Base-by-base conservation (phyloP, 2,888 invertebrate genomes). In the Eupithecia abbreviata region DNA sequence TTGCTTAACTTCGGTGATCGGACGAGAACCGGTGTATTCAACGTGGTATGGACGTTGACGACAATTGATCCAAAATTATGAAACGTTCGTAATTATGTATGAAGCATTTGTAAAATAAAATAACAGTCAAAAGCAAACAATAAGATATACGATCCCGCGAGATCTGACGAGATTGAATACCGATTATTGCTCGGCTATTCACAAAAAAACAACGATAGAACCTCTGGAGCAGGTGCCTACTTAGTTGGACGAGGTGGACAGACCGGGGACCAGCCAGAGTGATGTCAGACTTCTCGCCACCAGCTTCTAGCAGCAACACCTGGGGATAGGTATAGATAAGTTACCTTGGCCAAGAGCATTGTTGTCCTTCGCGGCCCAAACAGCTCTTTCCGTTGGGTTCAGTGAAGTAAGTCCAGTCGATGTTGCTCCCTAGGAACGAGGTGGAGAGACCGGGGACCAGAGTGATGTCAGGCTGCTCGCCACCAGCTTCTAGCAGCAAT, bases 331-430 rank as follows among this genome's bases (percentile, higher is more conserved):
- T 67, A 58, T 67, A 12, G n/a, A 47, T 7, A 13, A 13, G 2
- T 30, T 85, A 92, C 93, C 91, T 87, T 0, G 92, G 89, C 96
- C 96, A 96, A 0, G 87, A 81, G 77, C 96, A 97, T 5, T 93
- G 90, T n/a, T 95, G 93, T 2, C 90, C 92, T 2, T 88, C 87
- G 75, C 93, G 88, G 0, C 96, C 96, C 15, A 96, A 88, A 79
- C 96, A 97, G 70, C 95, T 95, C 80, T 93, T 92, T 3, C 95
- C 93, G 71, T 96, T 94, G 0, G 96, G 96, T 83, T 96, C 95
- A 0, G 97, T 96, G 73, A 90, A 87, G 87, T 96, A 97, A 41
- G 89, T 90, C 97, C 97, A 97, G 88, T 97, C 97, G 41, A 97
- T 93, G 84, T 95, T 96, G 42, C 96, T 96, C 12, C 95, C 91